phyloP scores from a whole-genome alignment of 2,113 vertebrate genomes.

The Condylura cristata region DNA sequence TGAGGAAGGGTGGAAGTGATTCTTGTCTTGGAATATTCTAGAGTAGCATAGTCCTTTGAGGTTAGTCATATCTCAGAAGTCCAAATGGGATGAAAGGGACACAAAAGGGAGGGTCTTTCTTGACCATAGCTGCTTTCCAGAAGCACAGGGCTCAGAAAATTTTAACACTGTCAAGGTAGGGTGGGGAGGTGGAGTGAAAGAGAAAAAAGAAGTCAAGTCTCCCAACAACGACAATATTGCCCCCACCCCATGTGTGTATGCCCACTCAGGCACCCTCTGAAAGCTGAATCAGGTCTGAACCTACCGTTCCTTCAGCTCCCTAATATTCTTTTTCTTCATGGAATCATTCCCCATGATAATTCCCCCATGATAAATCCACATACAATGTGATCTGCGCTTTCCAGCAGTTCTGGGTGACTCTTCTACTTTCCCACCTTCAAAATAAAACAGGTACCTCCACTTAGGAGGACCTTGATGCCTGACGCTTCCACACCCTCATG shows the following conservation, averaged over 20 bases:
- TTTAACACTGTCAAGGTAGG: background rate
- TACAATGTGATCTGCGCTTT: background rate
- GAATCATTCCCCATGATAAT: background rate
- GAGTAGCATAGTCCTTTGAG: background rate
- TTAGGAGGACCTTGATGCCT: background rate
- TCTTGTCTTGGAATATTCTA: background rate
- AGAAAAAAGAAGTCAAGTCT: background rate
- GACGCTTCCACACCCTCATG: background rate
- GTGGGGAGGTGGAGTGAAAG: background rate
- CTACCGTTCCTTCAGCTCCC: background rate
- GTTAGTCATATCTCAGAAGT: background rate
- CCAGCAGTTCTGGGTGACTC: background rate
- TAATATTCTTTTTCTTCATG: background rate
- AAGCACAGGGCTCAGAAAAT: background rate
- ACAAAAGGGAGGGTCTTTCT: background rate
- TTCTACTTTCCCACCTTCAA: background rate
- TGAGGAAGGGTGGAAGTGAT: background rate
- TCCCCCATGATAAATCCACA: background rate
- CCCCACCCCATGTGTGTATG: background rate
- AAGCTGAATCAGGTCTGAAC: background rate
- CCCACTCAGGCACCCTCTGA: background rate
- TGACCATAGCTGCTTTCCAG: background rate
- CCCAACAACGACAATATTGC: background rate
- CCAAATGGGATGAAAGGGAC: background rate
- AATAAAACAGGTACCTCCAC: background rate